Conservation (phyloP, 2,888 invertebrate species). For the Invenusta paracnida region DNA sequence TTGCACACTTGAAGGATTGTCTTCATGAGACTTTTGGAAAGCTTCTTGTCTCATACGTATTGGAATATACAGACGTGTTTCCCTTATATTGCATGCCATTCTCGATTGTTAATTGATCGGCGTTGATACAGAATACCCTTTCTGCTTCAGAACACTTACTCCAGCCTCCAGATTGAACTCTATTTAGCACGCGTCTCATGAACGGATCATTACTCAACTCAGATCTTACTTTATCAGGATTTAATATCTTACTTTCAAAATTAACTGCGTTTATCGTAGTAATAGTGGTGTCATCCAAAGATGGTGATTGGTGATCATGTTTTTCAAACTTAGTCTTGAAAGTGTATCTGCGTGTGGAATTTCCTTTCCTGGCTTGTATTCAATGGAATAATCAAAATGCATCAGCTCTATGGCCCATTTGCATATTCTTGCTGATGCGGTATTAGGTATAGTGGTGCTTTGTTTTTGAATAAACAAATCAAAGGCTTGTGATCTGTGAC, state of each 20-base stretch:
- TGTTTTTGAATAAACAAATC: neutral
- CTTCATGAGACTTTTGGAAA: neutral
- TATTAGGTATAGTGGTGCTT: neutral
- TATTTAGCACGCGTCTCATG: neutral
- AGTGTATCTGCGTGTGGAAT: neutral
- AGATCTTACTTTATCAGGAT: neutral
- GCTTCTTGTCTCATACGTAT: neutral
- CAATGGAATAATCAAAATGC: neutral
- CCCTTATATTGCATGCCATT: neutral
- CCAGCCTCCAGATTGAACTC: neutral
- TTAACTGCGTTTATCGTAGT: neutral
- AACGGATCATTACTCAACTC: neutral
- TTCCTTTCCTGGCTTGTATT: neutral
- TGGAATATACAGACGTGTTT: neutral
- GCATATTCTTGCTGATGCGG: neutral
- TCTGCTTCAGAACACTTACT: neutral
- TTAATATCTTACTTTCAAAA: neutral
- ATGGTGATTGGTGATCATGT: neutral
- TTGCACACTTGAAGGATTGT: conserved; percentile 11
- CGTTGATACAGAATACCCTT: neutral
- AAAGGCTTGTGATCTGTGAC: neutral
- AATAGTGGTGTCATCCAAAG: neutral
- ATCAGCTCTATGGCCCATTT: neutral
- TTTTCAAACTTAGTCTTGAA: neutral
- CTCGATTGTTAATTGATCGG: neutral